Evolutionary conservation across 2,797 vertebrate species (phyloP), one percentile per base, ranked within the genome.

Genomic region (Pelobates cultripes): DNA sequence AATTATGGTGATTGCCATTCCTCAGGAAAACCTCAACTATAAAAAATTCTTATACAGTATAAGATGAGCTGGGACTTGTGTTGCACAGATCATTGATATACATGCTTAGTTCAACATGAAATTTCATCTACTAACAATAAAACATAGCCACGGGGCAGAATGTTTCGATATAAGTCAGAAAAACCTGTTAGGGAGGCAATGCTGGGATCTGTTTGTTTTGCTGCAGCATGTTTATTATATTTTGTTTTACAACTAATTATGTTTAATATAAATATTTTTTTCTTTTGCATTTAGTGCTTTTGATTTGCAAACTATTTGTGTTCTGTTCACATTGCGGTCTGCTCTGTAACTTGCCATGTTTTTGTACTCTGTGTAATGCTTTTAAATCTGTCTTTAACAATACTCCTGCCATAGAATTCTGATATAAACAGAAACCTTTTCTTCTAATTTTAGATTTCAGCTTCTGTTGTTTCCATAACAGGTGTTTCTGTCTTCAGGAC

Each of bases 101-200:
- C 82, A 57, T 79, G 77, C 53, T 72, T 60, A 44, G 67, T 79
- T 84, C 57, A 70, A 77, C 45, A 43, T 44, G 40, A n/a, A 53
- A 55, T 55, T 13, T 44, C 13, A 42, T 66, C 17, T 51, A 2
- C 70, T 17, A 8, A 71, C 45, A 71, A 40, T 44, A 7, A 51
- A 71, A 73, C 42, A 73, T 73, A 69, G 68, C 75, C 12, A 43
- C 2, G 3, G 70, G 75, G 61, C 40, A 9, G 2, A 10, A 71
- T 10, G 10, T 15, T 6, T 51, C 3, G 6, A 4, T 4, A 13
- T 5, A 28, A 43, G 73, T 47, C 47, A 63, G 53, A 6, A 53
- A 51, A 83, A 67, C 43, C 8, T 45, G 15, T 41, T 45, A 69
- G 43, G 8, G 28, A 51, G 75, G 15, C 43, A 60, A 10, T 53